Conservation (phyloP, 1,140 invertebrate species). For the Globodera rostochiensis region DNA sequence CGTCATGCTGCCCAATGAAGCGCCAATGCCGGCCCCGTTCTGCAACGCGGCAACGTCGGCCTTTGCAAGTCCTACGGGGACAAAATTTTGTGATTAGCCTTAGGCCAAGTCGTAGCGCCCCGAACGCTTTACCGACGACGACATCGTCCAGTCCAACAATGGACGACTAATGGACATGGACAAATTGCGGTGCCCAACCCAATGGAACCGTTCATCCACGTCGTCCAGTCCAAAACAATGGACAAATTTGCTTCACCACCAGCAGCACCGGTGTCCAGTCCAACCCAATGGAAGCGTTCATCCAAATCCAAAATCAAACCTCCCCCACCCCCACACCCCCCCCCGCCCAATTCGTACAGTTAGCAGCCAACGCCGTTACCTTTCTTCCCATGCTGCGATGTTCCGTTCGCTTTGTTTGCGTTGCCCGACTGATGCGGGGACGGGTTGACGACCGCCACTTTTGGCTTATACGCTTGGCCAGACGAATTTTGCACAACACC, state of each 20-base stretch:
- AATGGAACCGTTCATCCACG: too few relatives aligned
- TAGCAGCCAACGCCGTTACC: background rate
- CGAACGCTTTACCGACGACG: too few relatives aligned
- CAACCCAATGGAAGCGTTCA: too few relatives aligned
- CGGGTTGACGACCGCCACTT: constrained; percentile 48
- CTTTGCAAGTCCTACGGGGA: background rate
- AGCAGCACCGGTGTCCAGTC: too few relatives aligned
- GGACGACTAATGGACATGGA: background rate
- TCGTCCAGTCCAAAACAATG: background rate
- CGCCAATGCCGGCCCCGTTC: background rate
- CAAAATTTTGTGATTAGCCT: too few relatives aligned
- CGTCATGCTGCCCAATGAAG: background rate
- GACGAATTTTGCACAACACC: constrained; percentile 48
- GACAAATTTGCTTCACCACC: background rate
- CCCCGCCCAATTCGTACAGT: too few relatives aligned
- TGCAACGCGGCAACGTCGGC: constrained; percentile 2
- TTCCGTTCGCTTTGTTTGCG: constrained; percentile 17
- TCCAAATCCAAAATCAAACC: too few relatives aligned
- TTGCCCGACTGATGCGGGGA: constrained; percentile 18
- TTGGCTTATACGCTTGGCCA: constrained; percentile 56
- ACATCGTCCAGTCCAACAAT: too few relatives aligned
- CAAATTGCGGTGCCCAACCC: too few relatives aligned
- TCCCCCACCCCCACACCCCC: too few relatives aligned
- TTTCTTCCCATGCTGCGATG: constrained; percentile 16
- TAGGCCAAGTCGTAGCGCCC: too few relatives aligned